Conservation (phyloP, 2,888 invertebrate species). For the Cactoblastis cactorum region DNA sequence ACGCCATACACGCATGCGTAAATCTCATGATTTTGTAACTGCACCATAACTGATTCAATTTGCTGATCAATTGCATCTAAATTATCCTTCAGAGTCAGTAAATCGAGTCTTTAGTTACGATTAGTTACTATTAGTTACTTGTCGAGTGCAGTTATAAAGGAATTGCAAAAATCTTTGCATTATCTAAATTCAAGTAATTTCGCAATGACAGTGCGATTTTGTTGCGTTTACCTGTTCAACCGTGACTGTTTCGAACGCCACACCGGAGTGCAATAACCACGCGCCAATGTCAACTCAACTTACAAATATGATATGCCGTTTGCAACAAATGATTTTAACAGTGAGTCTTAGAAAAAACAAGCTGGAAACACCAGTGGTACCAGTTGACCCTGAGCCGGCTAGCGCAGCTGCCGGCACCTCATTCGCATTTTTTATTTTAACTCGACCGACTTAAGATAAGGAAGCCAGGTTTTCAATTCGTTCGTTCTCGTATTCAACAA, state of each 20-base stretch:
- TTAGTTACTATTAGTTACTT: constrained; percentile 1
- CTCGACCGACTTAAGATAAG: constrained; percentile 24
- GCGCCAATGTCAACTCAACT: constrained; percentile 24
- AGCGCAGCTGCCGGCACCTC: constrained; percentile 53
- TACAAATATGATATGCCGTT: constrained; percentile 29
- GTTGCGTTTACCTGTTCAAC: constrained; percentile 15
- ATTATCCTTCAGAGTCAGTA: neutral
- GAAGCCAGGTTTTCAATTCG: constrained; percentile 17
- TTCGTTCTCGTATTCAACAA: constrained; percentile 18
- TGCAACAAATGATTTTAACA: constrained; percentile 47
- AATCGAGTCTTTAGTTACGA: neutral
- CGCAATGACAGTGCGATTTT: constrained; percentile 7
- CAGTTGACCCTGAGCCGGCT: constrained; percentile 70
- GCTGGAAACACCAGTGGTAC: constrained; percentile 51
- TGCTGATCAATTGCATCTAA: constrained; percentile 9
- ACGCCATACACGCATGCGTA: constrained; percentile 48
- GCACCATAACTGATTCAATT: constrained; percentile 39
- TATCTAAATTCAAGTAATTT: constrained; percentile 7
- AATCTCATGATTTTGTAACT: constrained; percentile 46
- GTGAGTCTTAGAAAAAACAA: constrained; percentile 60
- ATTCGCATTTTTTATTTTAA: constrained; percentile 40
- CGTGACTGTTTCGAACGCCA: constrained; percentile 18
- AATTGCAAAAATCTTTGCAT: neutral
- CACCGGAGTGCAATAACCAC: constrained; percentile 22
- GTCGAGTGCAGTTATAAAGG: neutral